Evolutionary conservation across 2,797 vertebrate genomes (phyloP), one percentile per base, ranked within the genome.

Genomic region (Orestias chungarensis): DNA sequence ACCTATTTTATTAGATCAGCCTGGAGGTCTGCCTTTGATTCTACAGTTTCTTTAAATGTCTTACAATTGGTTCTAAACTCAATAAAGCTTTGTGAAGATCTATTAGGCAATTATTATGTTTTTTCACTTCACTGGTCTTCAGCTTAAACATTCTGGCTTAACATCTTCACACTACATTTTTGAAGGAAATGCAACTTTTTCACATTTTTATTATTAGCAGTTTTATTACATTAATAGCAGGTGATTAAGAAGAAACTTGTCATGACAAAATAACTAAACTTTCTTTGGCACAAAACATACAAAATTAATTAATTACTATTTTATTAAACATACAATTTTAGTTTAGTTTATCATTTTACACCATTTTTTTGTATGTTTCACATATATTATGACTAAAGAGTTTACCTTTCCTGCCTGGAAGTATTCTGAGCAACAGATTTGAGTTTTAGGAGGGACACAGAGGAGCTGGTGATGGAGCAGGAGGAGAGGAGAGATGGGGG

Each of bases 321-420:
- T 47, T 4, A 11, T 49, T 18, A 64, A 17, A 35, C 0, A 23
- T 31, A 2, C 14, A 14, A 31, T n/a, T 43, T 72, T 31, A 55
- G 14, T 55, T 62, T n/a, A 1, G 31, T 31, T 71, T 57, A 14
- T 70, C 57, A 70, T 46, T 78, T 65, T 62, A 71, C n/a, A n/a
- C n/a, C n/a, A n/a, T n/a, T n/a, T 59, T 12, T 33, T 62, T 42
- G 29, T 20, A 43, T 40, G 70, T 75, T 43, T 72, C 18, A 76
- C 31, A 0, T 7, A 6, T 5, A 73, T 76, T 47, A 70, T 68
- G 40, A 78, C 33, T 31, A 42, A 38, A 33, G 42, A 73, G 57
- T 87, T 82, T 79, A 78, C 71, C 71, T 65, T 17, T 71, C 82
- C 75, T 85, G 89, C 86, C 85, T 90, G 89, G 84, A 86, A 91